Percentiles rank a stretch among this genome's conserved stretches.
Conservation (phyloP, 2,797 vertebrate genomes). For the Manis javanica region DNA sequence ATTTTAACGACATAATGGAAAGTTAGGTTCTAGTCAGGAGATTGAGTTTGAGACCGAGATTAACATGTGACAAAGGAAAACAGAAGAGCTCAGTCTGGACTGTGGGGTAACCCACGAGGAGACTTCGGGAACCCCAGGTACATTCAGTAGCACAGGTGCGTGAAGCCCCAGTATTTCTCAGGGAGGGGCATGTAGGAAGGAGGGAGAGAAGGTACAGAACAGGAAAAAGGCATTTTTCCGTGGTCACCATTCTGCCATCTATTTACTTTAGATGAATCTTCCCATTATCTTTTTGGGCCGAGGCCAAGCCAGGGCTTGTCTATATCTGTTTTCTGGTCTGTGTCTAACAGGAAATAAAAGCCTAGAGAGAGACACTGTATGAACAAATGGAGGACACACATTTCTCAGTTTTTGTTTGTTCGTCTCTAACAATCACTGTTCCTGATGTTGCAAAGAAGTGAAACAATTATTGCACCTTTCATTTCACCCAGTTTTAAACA, state of each 20-base stretch:
- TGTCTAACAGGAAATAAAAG: neutral
- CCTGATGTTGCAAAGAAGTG: neutral
- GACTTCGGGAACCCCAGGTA: neutral
- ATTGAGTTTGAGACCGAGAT: neutral
- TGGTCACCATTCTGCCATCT: neutral
- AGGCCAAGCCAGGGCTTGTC: neutral
- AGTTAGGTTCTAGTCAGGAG: neutral
- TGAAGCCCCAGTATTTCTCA: neutral
- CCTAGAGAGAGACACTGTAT: neutral
- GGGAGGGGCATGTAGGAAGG: neutral
- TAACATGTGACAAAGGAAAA: neutral
- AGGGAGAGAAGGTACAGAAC: neutral
- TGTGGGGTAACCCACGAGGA: neutral
- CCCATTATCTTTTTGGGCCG: neutral
- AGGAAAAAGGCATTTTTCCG: neutral
- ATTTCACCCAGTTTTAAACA: conserved; percentile 12
- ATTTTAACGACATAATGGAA: neutral
- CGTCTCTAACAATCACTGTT: neutral
- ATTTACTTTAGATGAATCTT: neutral
- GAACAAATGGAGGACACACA: neutral
- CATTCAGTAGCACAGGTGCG: neutral
- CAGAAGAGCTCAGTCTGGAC: neutral
- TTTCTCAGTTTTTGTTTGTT: neutral
- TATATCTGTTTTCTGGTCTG: neutral
- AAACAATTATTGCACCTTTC: neutral